Evolutionary conservation across 2,888 invertebrate species (phyloP), one percentile per base, ranked within the genome.

Genomic region (Anaspis maculata): DNA sequence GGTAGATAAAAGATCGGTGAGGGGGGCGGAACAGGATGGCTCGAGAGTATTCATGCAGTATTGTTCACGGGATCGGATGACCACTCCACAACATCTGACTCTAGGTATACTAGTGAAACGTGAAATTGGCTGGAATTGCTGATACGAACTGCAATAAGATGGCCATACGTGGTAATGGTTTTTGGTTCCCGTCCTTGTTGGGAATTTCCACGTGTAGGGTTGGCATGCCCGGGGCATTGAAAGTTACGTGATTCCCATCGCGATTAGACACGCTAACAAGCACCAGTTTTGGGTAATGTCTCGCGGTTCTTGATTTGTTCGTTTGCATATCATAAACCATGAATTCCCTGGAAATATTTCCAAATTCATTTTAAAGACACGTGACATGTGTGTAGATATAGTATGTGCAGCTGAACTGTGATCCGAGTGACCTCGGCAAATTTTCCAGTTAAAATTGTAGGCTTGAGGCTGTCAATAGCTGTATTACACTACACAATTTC

Each of bases 141-240:
- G 5, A 25, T 9, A 9, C 6, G 21, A 19, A 19, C 6, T 9
- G 7, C 5, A 27, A 13, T n/a, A 13, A 27, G 13, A 2, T 27
- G 13, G 13, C 13, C 4, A 19, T 19, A 7, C 6, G 6, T 19
- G 6, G 21, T 19, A 7, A 7, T 19, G n/a, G n/a, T 19, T 19
- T 6, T 19, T 44, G 45, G 13, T 42, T 45, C 1, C 49, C 51
- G 9, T 34, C 32, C 19, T 30, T 43, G 19, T 54, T 48, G 0
- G 70, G 69, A 11, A 70, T 53, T 40, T 57, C 51, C 11, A 72
- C 66, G 29, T 62, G 59, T 13, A 71, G 43, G 6, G 59, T 55
- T 13, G 65, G 51, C 67, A 69, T 67, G 19, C 62, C 64, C n/a
- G 66, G 63, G 3, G 68, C 69, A 47, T 69, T 66, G 11, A 72